These are phyloP conservation scores for Meteorus colon DNA, from an alignment of 2,888 invertebrate genomes.

Conservation along the genomic window DNA sequence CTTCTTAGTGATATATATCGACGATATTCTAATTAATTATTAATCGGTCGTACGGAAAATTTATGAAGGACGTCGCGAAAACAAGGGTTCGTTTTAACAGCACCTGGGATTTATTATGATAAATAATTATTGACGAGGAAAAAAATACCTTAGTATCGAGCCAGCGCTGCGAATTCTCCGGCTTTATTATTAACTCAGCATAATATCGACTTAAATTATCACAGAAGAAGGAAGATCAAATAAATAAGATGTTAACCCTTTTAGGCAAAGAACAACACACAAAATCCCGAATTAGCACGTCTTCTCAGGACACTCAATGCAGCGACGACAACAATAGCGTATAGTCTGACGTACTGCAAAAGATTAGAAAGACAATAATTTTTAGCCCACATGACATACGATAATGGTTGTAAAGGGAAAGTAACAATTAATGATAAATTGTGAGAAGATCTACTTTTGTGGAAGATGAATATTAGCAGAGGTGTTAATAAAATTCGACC, in stretches of 20 bases:
- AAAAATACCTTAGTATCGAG: constrained; percentile 1
- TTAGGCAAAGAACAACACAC: not conserved
- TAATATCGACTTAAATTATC: not conserved
- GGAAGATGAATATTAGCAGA: no score
- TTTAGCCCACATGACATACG: no score
- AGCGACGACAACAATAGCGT: constrained; percentile 36
- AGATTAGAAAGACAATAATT: not conserved
- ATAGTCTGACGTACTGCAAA: constrained; percentile 36
- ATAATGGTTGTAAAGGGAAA: no score
- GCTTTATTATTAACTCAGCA: constrained; percentile 13
- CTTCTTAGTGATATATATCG: not conserved
- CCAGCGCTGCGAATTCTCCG: not conserved
- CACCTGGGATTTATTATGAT: constrained; percentile 9
- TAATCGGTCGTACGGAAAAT: not conserved
- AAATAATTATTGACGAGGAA: not conserved
- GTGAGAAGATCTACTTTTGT: no score
- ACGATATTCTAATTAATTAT: constrained; percentile 9
- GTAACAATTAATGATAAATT: no score
- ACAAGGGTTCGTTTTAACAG: not conserved
- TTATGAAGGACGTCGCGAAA: not conserved
- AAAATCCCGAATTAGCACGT: not conserved
- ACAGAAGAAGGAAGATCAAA: not conserved
- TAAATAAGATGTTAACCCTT: not conserved
- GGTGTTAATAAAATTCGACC: not conserved
- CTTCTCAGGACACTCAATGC: constrained; percentile 14